A percentile compares a stretch with the other conserved stretches of the same genome.
These are phyloP conservation scores for Apostichopus leukothele DNA, from an alignment of 53 echinoderm and acorn worm genomes.

Conservation along the genomic window DNA sequence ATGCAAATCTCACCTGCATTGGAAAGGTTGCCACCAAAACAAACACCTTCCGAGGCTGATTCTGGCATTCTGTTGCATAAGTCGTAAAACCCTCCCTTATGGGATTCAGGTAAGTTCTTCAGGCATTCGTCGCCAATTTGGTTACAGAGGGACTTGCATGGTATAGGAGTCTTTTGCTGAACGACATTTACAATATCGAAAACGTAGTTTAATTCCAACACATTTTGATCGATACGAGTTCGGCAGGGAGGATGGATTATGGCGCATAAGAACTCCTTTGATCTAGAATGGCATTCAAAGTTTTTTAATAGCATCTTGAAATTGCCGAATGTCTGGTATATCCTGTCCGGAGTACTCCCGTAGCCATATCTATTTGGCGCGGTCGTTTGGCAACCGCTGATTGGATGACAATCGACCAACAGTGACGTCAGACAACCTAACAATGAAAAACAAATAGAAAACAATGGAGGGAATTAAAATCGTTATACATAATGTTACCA, in stretches of 20 bases:
- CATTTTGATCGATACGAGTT: background rate
- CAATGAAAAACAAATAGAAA: too few relatives aligned
- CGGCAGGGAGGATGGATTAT: constrained; percentile 1
- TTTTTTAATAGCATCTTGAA: background rate
- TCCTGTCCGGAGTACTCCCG: background rate
- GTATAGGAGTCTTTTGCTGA: background rate
- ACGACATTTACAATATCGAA: constrained; percentile 16
- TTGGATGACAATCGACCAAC: constrained; percentile 1
- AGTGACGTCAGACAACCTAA: constrained; percentile 29
- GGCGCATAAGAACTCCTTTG: constrained; percentile 4
- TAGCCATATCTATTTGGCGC: constrained; percentile 11
- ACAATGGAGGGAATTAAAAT: too few relatives aligned
- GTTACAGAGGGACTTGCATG: constrained; percentile 15
- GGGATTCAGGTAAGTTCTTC: too few relatives aligned
- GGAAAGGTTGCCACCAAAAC: background rate
- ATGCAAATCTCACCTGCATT: background rate
- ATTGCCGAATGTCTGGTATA: background rate
- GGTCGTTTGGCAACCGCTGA: constrained; percentile 5
- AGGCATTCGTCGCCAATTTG: constrained; percentile 7
- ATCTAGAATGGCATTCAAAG: background rate
- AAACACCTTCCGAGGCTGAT: background rate
- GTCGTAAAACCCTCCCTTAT: background rate
- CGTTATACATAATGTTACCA: too few relatives aligned
- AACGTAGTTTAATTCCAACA: constrained; percentile 9
- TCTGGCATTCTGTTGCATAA: constrained; percentile 17